Conservation (phyloP, 2,888 invertebrate genomes). For the Frankliniella fusca region DNA sequence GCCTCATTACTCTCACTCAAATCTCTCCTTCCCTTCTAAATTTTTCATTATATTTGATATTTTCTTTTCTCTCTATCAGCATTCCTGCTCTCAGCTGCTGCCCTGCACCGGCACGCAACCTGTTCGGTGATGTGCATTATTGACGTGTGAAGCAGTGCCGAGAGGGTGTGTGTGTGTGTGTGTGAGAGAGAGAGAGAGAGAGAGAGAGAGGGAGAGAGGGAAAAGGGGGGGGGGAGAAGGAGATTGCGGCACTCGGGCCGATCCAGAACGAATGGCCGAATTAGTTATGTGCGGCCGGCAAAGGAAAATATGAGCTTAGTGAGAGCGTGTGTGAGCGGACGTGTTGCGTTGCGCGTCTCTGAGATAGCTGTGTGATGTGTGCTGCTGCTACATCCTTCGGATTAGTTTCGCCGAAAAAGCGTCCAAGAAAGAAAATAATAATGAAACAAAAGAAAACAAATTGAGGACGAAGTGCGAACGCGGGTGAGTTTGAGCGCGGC, state of each 20-base stretch:
- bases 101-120: too few species aligned
- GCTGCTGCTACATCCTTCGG: too few species aligned
- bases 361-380: too few species aligned
- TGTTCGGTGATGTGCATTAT: too few species aligned
- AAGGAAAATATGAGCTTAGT: constrained; percentile 20
- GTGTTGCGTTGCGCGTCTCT: neutral
- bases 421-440: too few species aligned
- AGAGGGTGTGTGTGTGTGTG: neutral
- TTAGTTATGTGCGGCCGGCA: constrained; percentile 16
- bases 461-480: neutral
- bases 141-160: neutral
- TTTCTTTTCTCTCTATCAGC: neutral
- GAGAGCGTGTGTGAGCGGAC: neutral
- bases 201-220: neutral
- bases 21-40: neutral
- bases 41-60: neutral
- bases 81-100: too few species aligned
- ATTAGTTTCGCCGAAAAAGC: too few species aligned
- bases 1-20: neutral
- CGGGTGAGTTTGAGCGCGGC: neutral
- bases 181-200: neutral
- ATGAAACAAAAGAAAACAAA: too few species aligned
- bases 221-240: neutral
- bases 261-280: constrained; percentile 22
- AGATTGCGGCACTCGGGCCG: neutral